phyloP scores from a whole-genome alignment of 2,888 invertebrate genomes.

The Leucophenga montana region DNA sequence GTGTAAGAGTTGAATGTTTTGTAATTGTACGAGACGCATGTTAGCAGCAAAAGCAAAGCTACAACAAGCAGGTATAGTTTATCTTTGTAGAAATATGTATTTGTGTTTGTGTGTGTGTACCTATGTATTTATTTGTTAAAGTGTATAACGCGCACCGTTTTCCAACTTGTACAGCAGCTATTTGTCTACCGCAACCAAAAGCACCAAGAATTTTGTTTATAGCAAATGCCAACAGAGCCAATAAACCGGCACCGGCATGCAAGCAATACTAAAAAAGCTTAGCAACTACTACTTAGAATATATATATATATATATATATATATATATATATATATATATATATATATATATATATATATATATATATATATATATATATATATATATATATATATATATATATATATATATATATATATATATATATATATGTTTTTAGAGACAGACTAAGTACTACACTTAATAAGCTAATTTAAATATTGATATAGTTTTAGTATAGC shows the following conservation, averaged over 20 bases:
- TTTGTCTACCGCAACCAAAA: slow-evolving; percentile 6
- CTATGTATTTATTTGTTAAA: slow-evolving; percentile 38
- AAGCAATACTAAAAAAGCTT: slow-evolving; percentile 39
- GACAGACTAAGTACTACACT: no score
- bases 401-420: no score
- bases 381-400: no score
- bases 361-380: no score
- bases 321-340: no score
- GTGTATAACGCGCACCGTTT: slow-evolving; percentile 28
- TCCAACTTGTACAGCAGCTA: neutral
- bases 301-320: no score
- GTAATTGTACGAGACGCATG: neutral
- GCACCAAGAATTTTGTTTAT: neutral
- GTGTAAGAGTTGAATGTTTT: slow-evolving; percentile 11
- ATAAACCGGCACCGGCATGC: slow-evolving; percentile 41
- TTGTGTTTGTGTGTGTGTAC: no score
- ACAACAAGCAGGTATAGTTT: no score
- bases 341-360: no score
- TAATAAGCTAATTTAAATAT: neutral
- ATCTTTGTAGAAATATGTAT: neutral
- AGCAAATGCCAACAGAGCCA: slow-evolving; percentile 1
- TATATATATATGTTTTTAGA: no score
- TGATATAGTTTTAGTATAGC: slow-evolving; percentile 1
- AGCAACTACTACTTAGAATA: slow-evolving; percentile 53
- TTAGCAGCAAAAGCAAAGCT: no score